Evolutionary conservation across 2,888 invertebrate genomes (phyloP).

Genomic region (Saturnia japonica): DNA sequence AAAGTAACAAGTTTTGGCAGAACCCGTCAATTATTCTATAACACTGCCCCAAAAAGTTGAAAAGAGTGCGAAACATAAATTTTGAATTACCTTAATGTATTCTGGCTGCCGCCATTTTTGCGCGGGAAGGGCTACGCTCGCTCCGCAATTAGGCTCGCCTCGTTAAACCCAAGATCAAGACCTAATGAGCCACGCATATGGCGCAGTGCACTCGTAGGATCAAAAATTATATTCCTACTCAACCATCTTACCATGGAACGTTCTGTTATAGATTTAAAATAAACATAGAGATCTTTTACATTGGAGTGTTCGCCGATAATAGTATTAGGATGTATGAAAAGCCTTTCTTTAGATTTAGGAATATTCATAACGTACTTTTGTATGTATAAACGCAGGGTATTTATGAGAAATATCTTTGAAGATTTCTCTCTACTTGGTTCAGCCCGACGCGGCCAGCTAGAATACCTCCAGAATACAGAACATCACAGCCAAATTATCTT

Average conservation of each 20-base stretch:
- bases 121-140: conserved; percentile 42
- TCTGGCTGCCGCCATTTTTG: conserved; percentile 57
- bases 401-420: too few relatives aligned
- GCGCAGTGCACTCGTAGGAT: conserved; percentile 70
- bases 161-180: conserved; percentile 73
- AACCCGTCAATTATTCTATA: background rate
- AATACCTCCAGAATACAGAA: too few relatives aligned
- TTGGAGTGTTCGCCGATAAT: background rate
- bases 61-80: conserved; percentile 60
- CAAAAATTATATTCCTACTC: conserved; percentile 67
- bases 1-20: background rate
- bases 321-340: conserved; percentile 23
- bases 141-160: conserved; percentile 72
- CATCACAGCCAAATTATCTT: too few relatives aligned
- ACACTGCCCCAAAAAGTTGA: conserved; percentile 43
- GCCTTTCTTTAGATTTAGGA: too few relatives aligned
- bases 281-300: background rate
- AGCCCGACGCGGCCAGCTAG: too few relatives aligned
- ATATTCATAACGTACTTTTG: too few relatives aligned
- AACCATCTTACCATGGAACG: conserved; percentile 45
- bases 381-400: too few relatives aligned
- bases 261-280: conserved; percentile 19
- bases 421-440: too few relatives aligned
- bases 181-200: conserved; percentile 77
- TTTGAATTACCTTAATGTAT: conserved; percentile 60